Base-by-base conservation (phyloP, 1,140 invertebrate species). In the Melipona quadrifasciata region DNA sequence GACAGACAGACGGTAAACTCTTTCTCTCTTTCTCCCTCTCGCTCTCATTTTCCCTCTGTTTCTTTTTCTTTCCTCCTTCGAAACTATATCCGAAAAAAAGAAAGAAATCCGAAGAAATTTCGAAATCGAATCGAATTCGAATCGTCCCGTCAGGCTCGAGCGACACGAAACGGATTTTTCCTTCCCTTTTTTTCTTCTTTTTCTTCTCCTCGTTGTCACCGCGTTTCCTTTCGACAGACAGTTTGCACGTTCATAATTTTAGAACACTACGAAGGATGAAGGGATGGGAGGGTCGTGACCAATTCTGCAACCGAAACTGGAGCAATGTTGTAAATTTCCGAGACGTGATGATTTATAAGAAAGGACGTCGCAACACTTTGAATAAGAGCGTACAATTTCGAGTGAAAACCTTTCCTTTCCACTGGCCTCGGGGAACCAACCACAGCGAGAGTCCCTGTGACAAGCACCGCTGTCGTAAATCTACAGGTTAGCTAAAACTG, bases 401-500 rank as follows among this genome's bases (percentile, higher is more conserved):
- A 53, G 68, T 67, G 74, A 80, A 51, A 65, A 86, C 80, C 61
- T 83, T 88, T 82, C 57, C 31, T 0, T 3, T 8, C 39, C 10
- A 1, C 24, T 74, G 39, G 39, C 19, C 12, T 11, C 57, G 51
- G 0, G 34, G 24, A 47, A 51, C 39, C 53, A 57, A 24, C n/a
- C 55, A 47, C 6, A 6, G 39, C 39, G 39, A 19, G 55, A 12
- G 77, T 19, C 55, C 55, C 39, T 39, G 76, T 79, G 39, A 47
- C 6, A 47, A 61, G 67, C 75, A 12, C 68, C 57, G 27, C 4
- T 14, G 76, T 82, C 87, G 65, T 91, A 92, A 92, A 92, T 91
- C 85, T 86, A 68, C 82, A 71, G 34, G 81, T 91, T 89, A 51
- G 61, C 31, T 78, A 86, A 91, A 91, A 92, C 82, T 91, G 72